These are phyloP conservation scores for Ancistrus triradiatus DNA, from an alignment of 2,113 vertebrate genomes.

Conservation along the genomic window DNA sequence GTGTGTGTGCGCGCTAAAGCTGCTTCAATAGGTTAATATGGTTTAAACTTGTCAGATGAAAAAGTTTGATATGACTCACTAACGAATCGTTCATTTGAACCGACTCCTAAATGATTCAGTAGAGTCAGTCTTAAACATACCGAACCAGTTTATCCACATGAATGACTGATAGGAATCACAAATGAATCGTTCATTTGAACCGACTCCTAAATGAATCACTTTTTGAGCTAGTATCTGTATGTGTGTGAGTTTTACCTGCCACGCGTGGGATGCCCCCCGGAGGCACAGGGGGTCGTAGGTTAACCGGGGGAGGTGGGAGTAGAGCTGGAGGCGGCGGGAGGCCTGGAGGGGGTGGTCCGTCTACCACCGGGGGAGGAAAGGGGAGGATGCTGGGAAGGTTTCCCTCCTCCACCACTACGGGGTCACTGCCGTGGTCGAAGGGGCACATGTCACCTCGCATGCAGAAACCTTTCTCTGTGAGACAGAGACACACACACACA, in stretches of 20 bases:
- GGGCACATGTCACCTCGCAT: constrained; percentile 97
- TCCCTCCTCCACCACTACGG: constrained; percentile 95
- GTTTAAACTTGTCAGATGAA: no score
- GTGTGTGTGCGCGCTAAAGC: no score
- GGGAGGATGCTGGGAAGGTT: constrained; percentile 92
- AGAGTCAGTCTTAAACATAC: no score
- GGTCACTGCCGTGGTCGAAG: constrained; percentile 96
- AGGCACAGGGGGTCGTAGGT: constrained; percentile 87
- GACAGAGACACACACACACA: not conserved
- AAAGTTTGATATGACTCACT: no score
- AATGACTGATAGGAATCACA: no score
- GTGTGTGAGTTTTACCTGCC: constrained; percentile 71
- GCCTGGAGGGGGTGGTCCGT: constrained; percentile 83
- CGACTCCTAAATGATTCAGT: no score
- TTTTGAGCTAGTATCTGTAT: no score
- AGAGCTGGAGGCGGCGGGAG: constrained; percentile 86
- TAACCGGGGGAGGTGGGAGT: constrained; percentile 87
- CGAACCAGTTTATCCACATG: no score
- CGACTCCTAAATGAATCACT: no score
- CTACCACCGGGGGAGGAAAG: constrained; percentile 88
- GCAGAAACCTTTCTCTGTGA: constrained; percentile 94
- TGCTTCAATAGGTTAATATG: no score
- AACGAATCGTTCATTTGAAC: no score
- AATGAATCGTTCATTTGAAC: no score
- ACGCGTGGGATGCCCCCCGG: constrained; percentile 90